Percentiles rank a stretch among this genome's conserved stretches.
phyloP scores from a whole-genome alignment of 2,113 vertebrate species.

The Platichthys stellatus region DNA sequence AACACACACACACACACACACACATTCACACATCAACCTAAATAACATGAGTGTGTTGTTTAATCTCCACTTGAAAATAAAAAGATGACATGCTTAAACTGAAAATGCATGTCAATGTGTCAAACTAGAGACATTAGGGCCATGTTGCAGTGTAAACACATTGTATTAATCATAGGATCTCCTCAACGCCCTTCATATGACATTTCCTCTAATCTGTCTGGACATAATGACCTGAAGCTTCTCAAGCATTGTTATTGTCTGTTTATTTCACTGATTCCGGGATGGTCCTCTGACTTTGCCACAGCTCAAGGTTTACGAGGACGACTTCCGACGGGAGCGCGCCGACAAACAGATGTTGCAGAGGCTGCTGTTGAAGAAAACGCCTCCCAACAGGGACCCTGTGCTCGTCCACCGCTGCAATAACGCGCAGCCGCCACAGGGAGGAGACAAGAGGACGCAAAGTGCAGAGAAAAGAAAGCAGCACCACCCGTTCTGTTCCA shows the following conservation, averaged over 20 bases:
- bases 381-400: constrained; percentile 56
- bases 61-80: too few species aligned
- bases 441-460: constrained; percentile 61
- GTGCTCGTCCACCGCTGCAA: constrained; percentile 84
- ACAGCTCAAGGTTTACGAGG: constrained; percentile 85
- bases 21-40: neutral
- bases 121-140: too few species aligned
- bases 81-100: too few species aligned
- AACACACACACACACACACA: neutral
- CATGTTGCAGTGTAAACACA: neutral
- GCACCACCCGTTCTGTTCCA: constrained; percentile 67
- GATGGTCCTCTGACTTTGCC: neutral
- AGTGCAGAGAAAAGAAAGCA: constrained; percentile 55
- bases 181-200: neutral
- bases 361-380: constrained; percentile 81
- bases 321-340: constrained; percentile 83
- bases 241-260: neutral
- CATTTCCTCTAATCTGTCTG: too few species aligned
- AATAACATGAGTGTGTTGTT: neutral
- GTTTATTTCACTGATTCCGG: too few species aligned
- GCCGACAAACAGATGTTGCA: constrained; percentile 85
- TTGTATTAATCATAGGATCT: neutral
- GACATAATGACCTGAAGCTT: too few species aligned
- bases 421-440: constrained; percentile 65
- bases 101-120: too few species aligned